Conservation (phyloP, 2,888 invertebrate genomes). For the Neelides folsomi region DNA sequence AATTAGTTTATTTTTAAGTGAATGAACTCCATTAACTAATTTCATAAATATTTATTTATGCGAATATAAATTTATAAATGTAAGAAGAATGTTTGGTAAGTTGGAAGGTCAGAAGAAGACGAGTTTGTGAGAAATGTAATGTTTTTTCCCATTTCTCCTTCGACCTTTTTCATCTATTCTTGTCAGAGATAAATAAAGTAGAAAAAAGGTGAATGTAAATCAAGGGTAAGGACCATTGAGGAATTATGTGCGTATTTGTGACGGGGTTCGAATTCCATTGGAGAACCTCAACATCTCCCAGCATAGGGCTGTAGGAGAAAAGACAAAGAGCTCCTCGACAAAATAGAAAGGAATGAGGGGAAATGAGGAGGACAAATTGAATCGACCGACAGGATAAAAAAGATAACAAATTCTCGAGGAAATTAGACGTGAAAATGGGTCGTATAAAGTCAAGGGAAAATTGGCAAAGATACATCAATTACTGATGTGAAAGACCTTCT, state of each 20-base stretch:
- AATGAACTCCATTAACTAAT: too few species aligned
- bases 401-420: constrained; percentile 20
- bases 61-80: too few species aligned
- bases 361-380: constrained; percentile 10
- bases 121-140: not conserved
- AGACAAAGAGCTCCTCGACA: not conserved
- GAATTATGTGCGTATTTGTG: not conserved
- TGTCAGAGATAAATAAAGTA: not conserved
- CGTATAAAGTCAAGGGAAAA: constrained; percentile 13
- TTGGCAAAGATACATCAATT: constrained; percentile 22
- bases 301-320: not conserved
- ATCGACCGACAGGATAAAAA: constrained; percentile 1
- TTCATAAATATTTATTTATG: too few species aligned
- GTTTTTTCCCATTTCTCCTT: not conserved
- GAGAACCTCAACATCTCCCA: not conserved
- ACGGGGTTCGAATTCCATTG: not conserved
- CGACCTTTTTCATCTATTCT: not conserved
- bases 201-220: not conserved
- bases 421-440: constrained; percentile 23
- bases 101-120: too few species aligned
- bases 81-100: not conserved
- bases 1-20: not conserved
- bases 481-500: constrained; percentile 4
- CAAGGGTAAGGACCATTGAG: constrained; percentile 2
- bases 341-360: constrained; percentile 4